Evolutionary conservation across 2,113 vertebrate genomes (phyloP).

Genomic region (Micronisus gabar): DNA sequence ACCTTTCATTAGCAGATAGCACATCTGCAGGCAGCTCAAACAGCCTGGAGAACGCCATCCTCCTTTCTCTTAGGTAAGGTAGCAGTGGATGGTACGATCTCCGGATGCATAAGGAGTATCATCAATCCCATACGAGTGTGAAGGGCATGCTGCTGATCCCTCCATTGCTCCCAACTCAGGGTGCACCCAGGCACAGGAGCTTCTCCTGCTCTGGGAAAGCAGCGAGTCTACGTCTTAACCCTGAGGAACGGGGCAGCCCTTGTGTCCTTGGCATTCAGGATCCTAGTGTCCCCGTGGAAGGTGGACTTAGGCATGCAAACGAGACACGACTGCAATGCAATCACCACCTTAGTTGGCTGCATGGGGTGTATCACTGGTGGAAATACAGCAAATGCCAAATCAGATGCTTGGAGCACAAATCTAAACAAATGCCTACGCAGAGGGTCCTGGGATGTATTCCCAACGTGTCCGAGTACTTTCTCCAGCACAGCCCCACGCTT

Average conservation of each 20-base stretch:
- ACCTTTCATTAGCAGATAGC: neutral
- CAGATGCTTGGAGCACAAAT: neutral
- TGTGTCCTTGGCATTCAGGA: neutral
- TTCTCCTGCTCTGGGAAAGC: neutral
- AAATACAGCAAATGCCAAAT: neutral
- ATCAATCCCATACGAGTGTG: accelerated
- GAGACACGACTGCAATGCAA: accelerated
- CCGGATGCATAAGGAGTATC: neutral
- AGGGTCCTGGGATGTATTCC: neutral
- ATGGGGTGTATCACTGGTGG: accelerated
- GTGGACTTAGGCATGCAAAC: accelerated
- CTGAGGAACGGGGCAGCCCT: neutral
- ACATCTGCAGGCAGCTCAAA: neutral
- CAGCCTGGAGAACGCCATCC: neutral
- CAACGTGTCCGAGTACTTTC: accelerated
- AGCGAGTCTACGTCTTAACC: neutral
- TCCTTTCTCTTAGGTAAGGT: neutral
- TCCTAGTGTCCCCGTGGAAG: neutral
- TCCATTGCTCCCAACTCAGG: neutral
- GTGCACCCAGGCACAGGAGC: neutral
- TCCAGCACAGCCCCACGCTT: too few relatives aligned
- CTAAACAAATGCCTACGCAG: neutral
- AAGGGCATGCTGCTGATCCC: neutral
- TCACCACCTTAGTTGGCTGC: neutral
- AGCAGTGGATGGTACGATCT: neutral